phyloP scores from a whole-genome alignment of 2,797 vertebrate species.

The Lepus oiostolus region DNA sequence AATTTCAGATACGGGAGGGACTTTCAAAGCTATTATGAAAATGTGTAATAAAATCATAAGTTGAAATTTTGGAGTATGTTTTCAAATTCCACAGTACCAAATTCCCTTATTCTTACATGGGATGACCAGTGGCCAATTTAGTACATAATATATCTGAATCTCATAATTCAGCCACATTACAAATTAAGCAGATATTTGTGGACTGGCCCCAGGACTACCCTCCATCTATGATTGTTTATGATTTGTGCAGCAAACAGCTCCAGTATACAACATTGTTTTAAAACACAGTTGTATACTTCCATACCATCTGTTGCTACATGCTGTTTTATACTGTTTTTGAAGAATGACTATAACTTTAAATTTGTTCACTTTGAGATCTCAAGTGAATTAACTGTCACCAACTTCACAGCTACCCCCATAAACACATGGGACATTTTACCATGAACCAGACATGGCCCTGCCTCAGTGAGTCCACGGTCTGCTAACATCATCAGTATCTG shows the following conservation, averaged over 20 bases:
- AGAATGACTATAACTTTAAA: constrained; percentile 38
- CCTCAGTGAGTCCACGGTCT: not conserved
- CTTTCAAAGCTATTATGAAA: constrained; percentile 36
- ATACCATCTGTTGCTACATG: not conserved
- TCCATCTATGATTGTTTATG: not conserved
- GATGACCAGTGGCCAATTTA: not conserved
- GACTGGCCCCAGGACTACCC: not conserved
- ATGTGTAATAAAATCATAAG: constrained; percentile 52
- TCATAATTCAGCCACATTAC: constrained; percentile 40
- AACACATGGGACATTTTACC: not conserved
- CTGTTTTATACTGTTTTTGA: constrained; percentile 46
- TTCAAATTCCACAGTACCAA: constrained; percentile 1
- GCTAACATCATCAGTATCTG: not conserved
- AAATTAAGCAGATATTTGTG: not conserved
- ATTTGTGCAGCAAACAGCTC: constrained; percentile 3
- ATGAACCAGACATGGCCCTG: not conserved
- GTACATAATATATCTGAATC: not conserved
- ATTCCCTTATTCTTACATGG: not conserved
- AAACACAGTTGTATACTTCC: not conserved
- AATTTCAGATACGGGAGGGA: constrained; percentile 19
- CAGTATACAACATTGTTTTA: constrained; percentile 46
- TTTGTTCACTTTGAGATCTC: not conserved
- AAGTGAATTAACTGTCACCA: not conserved
- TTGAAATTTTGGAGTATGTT: not conserved
- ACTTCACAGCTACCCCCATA: not conserved